A percentile compares a stretch with the other conserved stretches of the same genome.
Evolutionary conservation across 2,888 invertebrate species (phyloP).

Genomic region (Napeogenes sylphis): DNA sequence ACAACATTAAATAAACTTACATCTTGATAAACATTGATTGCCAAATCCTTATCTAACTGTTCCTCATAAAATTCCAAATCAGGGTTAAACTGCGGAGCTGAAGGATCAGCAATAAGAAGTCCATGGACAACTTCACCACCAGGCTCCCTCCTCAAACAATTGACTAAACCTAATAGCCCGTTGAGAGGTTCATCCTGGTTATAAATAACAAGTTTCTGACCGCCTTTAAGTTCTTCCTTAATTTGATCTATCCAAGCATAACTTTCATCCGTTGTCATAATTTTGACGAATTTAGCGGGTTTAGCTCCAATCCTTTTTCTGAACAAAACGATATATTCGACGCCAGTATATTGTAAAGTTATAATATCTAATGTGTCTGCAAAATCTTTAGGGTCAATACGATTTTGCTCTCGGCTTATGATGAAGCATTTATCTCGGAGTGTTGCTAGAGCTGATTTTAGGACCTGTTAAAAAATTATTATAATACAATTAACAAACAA

Average conservation of each 20-base stretch:
- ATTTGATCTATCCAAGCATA: slow-evolving; percentile 75
- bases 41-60: slow-evolving; percentile 85
- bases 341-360: slow-evolving; percentile 65
- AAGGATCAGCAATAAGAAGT: slow-evolving; percentile 79
- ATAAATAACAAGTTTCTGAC: slow-evolving; percentile 80
- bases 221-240: slow-evolving; percentile 63
- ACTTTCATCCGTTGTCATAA: slow-evolving; percentile 55
- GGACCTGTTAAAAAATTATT: slow-evolving; percentile 44
- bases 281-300: slow-evolving; percentile 68
- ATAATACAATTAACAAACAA: neutral
- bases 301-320: slow-evolving; percentile 67
- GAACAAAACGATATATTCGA: slow-evolving; percentile 75
- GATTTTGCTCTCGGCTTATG: slow-evolving; percentile 76
- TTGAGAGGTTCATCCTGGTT: slow-evolving; percentile 81
- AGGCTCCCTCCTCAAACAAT: slow-evolving; percentile 89
- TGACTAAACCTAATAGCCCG: slow-evolving; percentile 92
- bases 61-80: slow-evolving; percentile 80
- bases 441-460: slow-evolving; percentile 65
- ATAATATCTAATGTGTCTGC: slow-evolving; percentile 70
- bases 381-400: slow-evolving; percentile 62
- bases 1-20: slow-evolving; percentile 48
- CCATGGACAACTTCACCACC: slow-evolving; percentile 82
- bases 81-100: slow-evolving; percentile 81
- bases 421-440: slow-evolving; percentile 79
- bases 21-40: slow-evolving; percentile 85